Evolutionary conservation across 2,797 vertebrate genomes (phyloP).

Genomic region (Smutsia gigantea): DNA sequence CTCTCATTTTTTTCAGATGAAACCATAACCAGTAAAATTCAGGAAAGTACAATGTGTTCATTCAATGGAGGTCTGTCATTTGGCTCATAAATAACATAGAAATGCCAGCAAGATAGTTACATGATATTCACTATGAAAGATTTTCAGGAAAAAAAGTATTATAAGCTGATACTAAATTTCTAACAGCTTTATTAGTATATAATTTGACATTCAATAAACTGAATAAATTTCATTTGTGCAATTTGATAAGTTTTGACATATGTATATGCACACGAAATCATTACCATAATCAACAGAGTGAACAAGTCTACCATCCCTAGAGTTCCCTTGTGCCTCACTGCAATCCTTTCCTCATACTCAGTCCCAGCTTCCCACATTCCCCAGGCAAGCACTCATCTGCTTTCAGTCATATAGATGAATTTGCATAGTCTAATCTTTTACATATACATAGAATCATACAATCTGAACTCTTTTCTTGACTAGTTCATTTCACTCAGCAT

Average conservation of each 20-base stretch:
- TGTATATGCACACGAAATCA: neutral
- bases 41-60: neutral
- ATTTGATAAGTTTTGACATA: neutral
- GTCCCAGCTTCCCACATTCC: neutral
- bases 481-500: neutral
- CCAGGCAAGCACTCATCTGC: neutral
- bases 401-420: neutral
- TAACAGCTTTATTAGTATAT: neutral
- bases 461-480: neutral
- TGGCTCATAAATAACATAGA: neutral
- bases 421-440: neutral
- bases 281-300: neutral
- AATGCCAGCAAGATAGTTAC: slow-evolving; percentile 15
- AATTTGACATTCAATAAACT: neutral
- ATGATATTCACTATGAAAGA: neutral
- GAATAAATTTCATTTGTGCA: neutral
- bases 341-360: neutral
- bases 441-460: neutral
- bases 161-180: neutral
- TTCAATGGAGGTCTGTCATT: neutral
- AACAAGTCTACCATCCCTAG: neutral
- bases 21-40: slow-evolving; percentile 44
- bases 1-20: neutral
- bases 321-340: neutral
- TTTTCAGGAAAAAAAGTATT: slow-evolving; percentile 29